Evolutionary conservation across 1,140 invertebrate species (phyloP).

Genomic region (Drosophila elegans): DNA sequence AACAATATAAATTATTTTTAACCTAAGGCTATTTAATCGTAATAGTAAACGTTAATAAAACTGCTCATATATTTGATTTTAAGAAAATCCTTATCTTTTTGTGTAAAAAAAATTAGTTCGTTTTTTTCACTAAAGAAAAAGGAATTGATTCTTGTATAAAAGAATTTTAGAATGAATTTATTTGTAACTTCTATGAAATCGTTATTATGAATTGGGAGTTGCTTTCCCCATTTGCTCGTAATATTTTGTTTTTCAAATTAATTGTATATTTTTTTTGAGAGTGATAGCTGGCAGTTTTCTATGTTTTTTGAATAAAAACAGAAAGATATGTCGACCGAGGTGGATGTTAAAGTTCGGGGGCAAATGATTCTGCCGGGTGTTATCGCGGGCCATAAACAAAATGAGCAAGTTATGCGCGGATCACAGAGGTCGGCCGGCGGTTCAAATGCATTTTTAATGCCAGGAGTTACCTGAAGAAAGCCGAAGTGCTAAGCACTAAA

Average conservation of each 20-base stretch:
- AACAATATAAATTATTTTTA: no score
- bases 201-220: neutral
- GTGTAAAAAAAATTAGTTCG: no score
- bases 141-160: no score
- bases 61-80: no score
- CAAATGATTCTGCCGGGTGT: constrained; percentile 24
- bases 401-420: constrained; percentile 36
- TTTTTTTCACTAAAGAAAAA: no score
- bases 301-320: neutral
- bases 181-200: no score
- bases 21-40: no score
- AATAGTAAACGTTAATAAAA: no score
- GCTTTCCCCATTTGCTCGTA: no score
- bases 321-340: neutral
- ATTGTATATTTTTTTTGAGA: neutral
- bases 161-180: no score
- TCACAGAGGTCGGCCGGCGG: constrained; percentile 19
- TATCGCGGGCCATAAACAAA: constrained; percentile 42
- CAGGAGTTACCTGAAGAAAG: constrained; percentile 26
- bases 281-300: neutral
- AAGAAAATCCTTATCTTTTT: no score
- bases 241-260: neutral
- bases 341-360: constrained; percentile 24
- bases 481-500: constrained; percentile 47
- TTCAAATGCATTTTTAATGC: constrained; percentile 56